Evolutionary conservation across 2,888 invertebrate species (phyloP), one percentile per base, ranked within the genome.

Genomic region (Neoascia interrupta): DNA sequence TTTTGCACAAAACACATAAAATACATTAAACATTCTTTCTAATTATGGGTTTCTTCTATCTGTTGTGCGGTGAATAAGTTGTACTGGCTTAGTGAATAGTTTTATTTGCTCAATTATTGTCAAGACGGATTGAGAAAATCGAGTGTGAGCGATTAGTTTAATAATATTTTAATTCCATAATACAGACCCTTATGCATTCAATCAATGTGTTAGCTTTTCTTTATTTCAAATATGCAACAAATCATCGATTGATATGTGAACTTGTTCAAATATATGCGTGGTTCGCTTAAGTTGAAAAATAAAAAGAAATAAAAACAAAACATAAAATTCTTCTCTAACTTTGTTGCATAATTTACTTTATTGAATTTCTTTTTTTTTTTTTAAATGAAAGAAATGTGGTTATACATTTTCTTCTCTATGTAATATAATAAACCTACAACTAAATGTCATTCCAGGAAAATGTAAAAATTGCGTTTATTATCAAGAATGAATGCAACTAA

Each of bases 391-490:
- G 21, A 37, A 60, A 18, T 41, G 39, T 53, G 49, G 58, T 23
- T 21, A 19, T 53, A 34, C 26, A 5, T 37, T 21, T 61, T 60
- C 58, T 76, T 76, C 64, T 76, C 53, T 73, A 68, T 79, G 79
- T 79, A 79, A 79, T 66, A 73, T 79, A 43, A 61, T 73, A 66
- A 73, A 66, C 49, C 73, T 73, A 60, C 63, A 61, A 79, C 49
- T 56, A 56, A 68, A 68, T 79, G 72, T 63, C 79, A 79, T 79
- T 79, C 79, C 79, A 79, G 73, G 73, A 73, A 61, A 53, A 61
- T 18, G 49, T 26, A 45, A 58, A 45, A 31, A n/a, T n/a, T 41
- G 54, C 70, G 58, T 45, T 76, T 43, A 64, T 56, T 72, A 58
- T 72, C 31, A 31, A 31, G 31, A 31, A 31, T n/a, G n/a, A 31